Conservation (phyloP, 2,113 vertebrate species). For the Carassius carassius region DNA sequence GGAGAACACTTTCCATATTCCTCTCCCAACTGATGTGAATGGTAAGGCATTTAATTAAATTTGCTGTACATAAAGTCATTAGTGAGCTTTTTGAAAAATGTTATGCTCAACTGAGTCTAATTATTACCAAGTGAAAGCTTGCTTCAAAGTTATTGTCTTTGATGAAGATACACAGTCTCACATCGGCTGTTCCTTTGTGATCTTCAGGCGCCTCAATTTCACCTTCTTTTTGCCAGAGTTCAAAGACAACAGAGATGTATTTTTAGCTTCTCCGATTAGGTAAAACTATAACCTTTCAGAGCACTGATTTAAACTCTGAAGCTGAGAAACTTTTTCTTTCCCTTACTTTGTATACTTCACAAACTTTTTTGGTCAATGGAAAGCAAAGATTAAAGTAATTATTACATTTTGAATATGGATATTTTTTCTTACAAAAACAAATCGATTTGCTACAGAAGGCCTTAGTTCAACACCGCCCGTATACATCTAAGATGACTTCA, state of each 20-base stretch:
- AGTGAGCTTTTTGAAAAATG: conserved; percentile 65
- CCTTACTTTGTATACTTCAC: too few relatives aligned
- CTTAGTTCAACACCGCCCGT: too few relatives aligned
- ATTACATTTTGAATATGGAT: too few relatives aligned
- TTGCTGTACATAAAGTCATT: conserved; percentile 67
- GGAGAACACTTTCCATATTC: conserved; percentile 53
- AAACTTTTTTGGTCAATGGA: too few relatives aligned
- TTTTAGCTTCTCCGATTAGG: conserved; percentile 44
- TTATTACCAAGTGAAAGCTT: conserved; percentile 66
- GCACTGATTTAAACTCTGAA: too few relatives aligned
- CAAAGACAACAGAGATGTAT: conserved; percentile 41
- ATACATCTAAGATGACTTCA: too few relatives aligned
- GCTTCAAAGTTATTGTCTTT: conserved; percentile 66
- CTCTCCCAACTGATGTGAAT: conserved; percentile 52
- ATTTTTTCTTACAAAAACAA: too few relatives aligned
- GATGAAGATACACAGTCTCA: conserved; percentile 54
- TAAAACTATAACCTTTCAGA: conserved; percentile 33
- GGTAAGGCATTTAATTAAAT: conserved; percentile 73
- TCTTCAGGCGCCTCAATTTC: conserved; percentile 38
- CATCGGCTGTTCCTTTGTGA: conserved; percentile 48
- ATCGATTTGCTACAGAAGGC: too few relatives aligned
- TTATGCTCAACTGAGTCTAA: conserved; percentile 74
- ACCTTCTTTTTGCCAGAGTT: conserved; percentile 28
- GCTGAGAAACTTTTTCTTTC: too few relatives aligned
- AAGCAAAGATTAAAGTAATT: too few relatives aligned